Evolutionary conservation across 2,888 invertebrate genomes (phyloP), one percentile per base, ranked within the genome.

Genomic region (Idaea aversata): DNA sequence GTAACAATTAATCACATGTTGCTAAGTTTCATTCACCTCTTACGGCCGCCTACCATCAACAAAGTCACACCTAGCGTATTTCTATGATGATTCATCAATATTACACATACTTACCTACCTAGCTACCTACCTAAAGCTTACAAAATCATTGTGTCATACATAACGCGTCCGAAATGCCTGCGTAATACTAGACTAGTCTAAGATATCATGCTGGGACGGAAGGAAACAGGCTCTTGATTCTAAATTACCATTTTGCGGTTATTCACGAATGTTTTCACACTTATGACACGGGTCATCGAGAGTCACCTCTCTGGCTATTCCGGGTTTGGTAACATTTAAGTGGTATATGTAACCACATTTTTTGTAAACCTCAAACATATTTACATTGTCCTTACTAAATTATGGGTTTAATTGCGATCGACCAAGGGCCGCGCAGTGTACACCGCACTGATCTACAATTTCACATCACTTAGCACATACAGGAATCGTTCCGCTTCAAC

Each of bases 401-500:
- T 7, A 7, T 4, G 10, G 13, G 5, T 7, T 47, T 47, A 47
- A 47, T 47, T 47, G 47, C 13, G 10, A 47, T 47, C 47, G 10
- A 47, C 47, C 4, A 4, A 47, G 25, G 3, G 1, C 25, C 1
- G 36, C 7, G 13, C 5, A 5, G 4, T 13, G 47, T 47, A 3
- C 36, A 36, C 4, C 47, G 47, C 47, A 47, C 13, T 25, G 25
- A 25, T 47, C 47, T 47, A 13, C 47, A 63, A 63, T 63, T 59
- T 59, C 34, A 63, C 60, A 60, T 60, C 59, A 59, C 59, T 59
- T 59, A 59, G 59, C 57, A 63, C 58, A 64, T 58, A 34, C 10
- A 59, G 59, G 59, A 59, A 34, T 25, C 34, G 59, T 25, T 25
- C 15, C 59, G 16, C 34, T 15, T 59, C 34, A 59, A 25, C 5